Evolutionary conservation across 1,140 invertebrate species (phyloP).

Genomic region (Bathynomus jamesi): DNA sequence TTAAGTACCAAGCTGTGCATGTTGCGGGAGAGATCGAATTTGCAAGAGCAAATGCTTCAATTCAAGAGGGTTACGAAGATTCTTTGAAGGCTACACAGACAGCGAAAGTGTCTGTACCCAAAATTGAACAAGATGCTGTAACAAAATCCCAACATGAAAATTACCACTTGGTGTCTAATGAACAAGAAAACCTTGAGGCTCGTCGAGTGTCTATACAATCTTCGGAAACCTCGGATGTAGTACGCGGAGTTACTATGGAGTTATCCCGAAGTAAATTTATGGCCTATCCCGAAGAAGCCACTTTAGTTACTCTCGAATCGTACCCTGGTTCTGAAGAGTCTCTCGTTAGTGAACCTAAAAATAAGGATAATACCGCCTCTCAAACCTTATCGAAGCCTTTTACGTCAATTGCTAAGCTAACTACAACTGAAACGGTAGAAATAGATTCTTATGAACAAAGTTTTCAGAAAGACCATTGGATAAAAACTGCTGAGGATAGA

Average conservation of each 20-base stretch:
- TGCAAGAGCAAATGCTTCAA: constrained; percentile 17
- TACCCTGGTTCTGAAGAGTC: background rate
- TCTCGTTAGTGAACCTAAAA: background rate
- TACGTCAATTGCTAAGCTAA: no score
- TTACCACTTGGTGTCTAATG: background rate
- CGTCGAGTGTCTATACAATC: background rate
- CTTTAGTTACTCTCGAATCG: background rate
- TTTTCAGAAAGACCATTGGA: background rate
- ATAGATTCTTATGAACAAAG: no score
- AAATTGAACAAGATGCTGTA: background rate
- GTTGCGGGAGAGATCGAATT: constrained; percentile 27
- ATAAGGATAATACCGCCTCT: background rate
- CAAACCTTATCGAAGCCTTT: no score
- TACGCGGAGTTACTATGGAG: background rate
- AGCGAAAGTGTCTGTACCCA: background rate
- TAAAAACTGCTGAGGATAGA: background rate
- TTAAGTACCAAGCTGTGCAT: constrained; percentile 25
- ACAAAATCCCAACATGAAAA: no score
- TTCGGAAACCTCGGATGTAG: background rate
- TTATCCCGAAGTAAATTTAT: background rate
- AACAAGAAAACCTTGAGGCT: background rate
- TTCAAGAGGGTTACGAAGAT: background rate
- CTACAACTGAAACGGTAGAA: no score
- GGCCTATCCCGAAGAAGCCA: background rate
- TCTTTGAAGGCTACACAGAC: background rate